Percentiles rank a stretch among this genome's conserved stretches.
These are phyloP conservation scores for Catagonus wagneri DNA, from an alignment of 2,113 vertebrate species.

Conservation along the genomic window DNA sequence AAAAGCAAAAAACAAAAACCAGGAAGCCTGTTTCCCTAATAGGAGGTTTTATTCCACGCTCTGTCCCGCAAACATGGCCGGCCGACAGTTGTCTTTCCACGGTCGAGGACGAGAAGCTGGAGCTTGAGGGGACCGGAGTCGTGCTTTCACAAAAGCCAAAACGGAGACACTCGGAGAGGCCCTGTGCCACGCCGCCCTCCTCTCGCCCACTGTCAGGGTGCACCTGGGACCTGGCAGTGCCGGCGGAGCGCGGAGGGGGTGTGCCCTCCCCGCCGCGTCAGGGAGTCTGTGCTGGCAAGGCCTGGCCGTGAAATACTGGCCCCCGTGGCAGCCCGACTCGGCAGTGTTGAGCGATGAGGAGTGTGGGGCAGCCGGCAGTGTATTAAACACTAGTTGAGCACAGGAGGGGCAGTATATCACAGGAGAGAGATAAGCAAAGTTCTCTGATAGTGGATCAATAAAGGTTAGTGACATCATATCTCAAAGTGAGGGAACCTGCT, in stretches of 20 bases:
- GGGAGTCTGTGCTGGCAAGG: constrained; percentile 14
- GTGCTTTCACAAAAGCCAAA: neutral
- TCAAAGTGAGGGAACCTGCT: constrained; percentile 96
- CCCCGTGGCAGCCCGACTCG: constrained; percentile 82
- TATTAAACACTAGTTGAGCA: constrained; percentile 97
- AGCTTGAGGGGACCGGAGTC: neutral
- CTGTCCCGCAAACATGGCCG: accelerated
- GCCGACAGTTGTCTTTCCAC: neutral
- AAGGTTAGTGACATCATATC: constrained; percentile 99
- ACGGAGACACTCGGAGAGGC: neutral
- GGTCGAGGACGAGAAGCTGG: neutral
- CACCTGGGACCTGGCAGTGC: neutral
- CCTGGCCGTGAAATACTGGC: constrained; percentile 84
- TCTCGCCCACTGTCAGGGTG: neutral
- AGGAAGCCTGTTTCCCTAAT: neutral
- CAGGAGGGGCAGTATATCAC: constrained; percentile 95
- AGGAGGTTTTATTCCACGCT: neutral
- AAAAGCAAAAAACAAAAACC: no score
- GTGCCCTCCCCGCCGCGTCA: neutral
- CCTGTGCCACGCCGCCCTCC: neutral
- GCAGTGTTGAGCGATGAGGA: constrained; percentile 89
- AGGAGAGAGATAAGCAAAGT: constrained; percentile 95
- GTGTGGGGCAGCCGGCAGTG: constrained; percentile 89
- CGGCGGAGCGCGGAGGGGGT: neutral
- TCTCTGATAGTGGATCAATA: constrained; percentile 96